Evolutionary conservation across 1,140 invertebrate species (phyloP).

Genomic region (Scaptomyza graminum): DNA sequence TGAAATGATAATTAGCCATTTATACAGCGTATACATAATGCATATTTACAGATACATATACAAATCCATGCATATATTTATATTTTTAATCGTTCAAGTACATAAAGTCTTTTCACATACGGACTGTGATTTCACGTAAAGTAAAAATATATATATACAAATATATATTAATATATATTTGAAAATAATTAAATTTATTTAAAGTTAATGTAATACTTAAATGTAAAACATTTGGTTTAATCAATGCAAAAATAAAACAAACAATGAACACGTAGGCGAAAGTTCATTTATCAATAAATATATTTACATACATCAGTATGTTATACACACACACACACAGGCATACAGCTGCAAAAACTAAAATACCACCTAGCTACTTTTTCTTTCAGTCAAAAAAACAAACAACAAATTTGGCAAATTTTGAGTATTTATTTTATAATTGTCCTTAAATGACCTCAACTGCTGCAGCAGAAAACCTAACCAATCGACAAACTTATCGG

Average conservation of each 20-base stretch:
- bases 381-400: no score
- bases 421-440: no score
- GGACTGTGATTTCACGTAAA: slow-evolving; percentile 83
- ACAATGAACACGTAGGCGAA: slow-evolving; percentile 14
- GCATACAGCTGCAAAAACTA: no score
- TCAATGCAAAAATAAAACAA: slow-evolving; percentile 2
- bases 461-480: no score
- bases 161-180: slow-evolving; percentile 47
- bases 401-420: no score
- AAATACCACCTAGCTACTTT: no score
- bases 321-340: background rate
- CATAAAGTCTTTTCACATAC: slow-evolving; percentile 84
- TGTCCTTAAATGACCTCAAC: no score
- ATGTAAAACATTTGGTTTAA: slow-evolving; percentile 29
- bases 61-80: slow-evolving; percentile 31
- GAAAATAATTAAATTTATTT: slow-evolving; percentile 60
- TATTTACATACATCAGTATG: slow-evolving; percentile 8
- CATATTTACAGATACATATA: slow-evolving; percentile 49
- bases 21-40: slow-evolving; percentile 59
- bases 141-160: slow-evolving; percentile 55
- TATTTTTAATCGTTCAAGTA: slow-evolving; percentile 73
- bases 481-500: no score
- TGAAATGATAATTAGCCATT: slow-evolving; percentile 12
- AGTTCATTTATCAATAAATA: slow-evolving; percentile 14
- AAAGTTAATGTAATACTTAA: slow-evolving; percentile 19